Evolutionary conservation across 2,797 vertebrate genomes (phyloP).

Genomic region (Phrynocephalus guinanensis): DNA sequence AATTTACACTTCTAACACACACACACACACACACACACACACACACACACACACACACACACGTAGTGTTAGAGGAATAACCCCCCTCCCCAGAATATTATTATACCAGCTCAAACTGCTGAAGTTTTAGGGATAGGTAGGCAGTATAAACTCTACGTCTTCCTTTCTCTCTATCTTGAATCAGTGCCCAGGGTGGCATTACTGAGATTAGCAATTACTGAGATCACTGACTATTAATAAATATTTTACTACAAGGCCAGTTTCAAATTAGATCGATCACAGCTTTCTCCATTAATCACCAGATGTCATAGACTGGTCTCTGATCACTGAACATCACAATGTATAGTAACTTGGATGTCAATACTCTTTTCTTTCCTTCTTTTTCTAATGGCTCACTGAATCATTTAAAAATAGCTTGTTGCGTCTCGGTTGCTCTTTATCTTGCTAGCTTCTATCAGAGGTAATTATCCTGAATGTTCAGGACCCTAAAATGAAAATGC

Average conservation of each 20-base stretch:
- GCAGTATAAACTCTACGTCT: neutral
- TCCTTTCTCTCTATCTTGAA: neutral
- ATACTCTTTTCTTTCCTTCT: neutral
- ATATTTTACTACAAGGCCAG: neutral
- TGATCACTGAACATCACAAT: neutral
- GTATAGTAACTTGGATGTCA: slow-evolving; percentile 35
- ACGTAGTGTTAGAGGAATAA: no score
- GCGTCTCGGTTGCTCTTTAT: neutral
- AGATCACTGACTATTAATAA: neutral
- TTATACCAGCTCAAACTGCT: neutral
- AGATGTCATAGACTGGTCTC: neutral
- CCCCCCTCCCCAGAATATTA: no score
- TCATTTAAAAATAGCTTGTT: neutral
- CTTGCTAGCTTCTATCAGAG: neutral
- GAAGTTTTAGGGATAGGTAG: neutral
- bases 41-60: no score
- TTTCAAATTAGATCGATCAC: neutral
- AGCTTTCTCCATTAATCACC: slow-evolving; percentile 7
- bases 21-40: no score
- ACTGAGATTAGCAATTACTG: slow-evolving; percentile 3
- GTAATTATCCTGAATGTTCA: neutral
- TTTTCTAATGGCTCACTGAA: slow-evolving; percentile 33
- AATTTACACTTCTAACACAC: no score
- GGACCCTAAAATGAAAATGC: neutral
- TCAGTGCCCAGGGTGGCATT: neutral